Percentiles rank a stretch among this genome's conserved stretches.
These are phyloP conservation scores for Heterodera filipjevi DNA, from an alignment of 2,888 invertebrate species.

Conservation along the genomic window DNA sequence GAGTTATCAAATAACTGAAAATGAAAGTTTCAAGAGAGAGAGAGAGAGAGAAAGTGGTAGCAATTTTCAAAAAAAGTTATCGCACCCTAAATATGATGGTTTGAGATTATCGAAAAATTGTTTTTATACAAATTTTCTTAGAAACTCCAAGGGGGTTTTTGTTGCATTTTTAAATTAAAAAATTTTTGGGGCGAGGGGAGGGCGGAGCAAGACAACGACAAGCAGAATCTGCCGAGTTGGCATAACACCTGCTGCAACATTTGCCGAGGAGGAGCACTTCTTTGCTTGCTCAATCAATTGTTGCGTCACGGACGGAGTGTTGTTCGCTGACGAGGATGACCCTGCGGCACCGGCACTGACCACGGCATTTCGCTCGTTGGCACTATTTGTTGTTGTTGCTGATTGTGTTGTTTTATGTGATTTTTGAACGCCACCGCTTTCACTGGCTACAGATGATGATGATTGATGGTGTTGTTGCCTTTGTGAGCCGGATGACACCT, in stretches of 20 bases:
- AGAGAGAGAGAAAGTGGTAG: too few species aligned
- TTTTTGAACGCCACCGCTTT: neutral
- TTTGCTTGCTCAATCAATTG: constrained; percentile 7
- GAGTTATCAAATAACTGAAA: too few species aligned
- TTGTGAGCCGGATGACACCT: neutral
- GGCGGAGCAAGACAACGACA: too few species aligned
- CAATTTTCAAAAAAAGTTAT: too few species aligned
- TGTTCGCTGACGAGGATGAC: neutral
- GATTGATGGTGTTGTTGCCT: neutral
- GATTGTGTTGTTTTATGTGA: neutral
- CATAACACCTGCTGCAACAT: neutral
- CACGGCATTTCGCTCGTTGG: neutral
- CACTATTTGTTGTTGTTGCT: neutral
- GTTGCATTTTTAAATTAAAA: too few species aligned
- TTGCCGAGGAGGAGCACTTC: neutral
- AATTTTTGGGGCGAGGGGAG: too few species aligned
- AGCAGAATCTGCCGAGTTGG: too few species aligned
- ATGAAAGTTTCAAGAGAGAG: too few species aligned
- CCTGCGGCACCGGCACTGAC: neutral
- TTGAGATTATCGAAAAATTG: too few species aligned
- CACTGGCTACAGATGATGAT: neutral
- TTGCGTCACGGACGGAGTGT: neutral
- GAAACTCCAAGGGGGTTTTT: too few species aligned
- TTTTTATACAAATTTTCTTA: too few species aligned
- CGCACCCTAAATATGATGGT: too few species aligned